phyloP scores from a whole-genome alignment of 2,797 vertebrate genomes.

The Platyrinchus mystaceus region DNA sequence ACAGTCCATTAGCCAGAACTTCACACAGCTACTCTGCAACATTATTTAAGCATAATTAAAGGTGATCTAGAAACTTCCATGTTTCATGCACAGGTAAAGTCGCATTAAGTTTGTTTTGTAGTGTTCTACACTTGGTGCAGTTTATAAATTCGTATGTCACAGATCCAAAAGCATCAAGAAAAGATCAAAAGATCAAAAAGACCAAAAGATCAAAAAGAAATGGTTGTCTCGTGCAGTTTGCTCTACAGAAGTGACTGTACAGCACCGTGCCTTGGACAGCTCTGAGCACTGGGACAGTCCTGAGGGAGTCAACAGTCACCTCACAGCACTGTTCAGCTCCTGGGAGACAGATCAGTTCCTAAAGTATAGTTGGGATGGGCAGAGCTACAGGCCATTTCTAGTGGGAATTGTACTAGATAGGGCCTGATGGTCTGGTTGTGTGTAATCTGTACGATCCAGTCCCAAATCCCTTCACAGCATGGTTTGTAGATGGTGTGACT shows the following conservation, averaged over 20 bases:
- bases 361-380: not conserved
- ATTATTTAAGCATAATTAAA: not conserved
- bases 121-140: not conserved
- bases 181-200: no score
- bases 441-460: not conserved
- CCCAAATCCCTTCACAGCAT: not conserved
- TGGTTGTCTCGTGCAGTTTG: not conserved
- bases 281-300: rapidly evolving
- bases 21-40: not conserved
- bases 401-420: not conserved
- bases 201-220: no score
- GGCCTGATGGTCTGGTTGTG: not conserved
- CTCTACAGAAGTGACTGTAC: no score
- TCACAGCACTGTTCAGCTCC: not conserved
- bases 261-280: not conserved
- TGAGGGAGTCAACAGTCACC: no score
- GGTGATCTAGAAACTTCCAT: not conserved
- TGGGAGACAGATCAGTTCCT: not conserved
- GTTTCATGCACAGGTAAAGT: not conserved
- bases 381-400: not conserved
- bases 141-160: not conserved
- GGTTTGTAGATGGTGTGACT: not conserved
- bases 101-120: not conserved
- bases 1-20: not conserved
- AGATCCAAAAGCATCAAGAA: not conserved